A percentile compares a stretch with the other conserved stretches of the same genome.
These are phyloP conservation scores for Penelope pileata DNA, from an alignment of 2,113 vertebrate genomes.

Conservation along the genomic window DNA sequence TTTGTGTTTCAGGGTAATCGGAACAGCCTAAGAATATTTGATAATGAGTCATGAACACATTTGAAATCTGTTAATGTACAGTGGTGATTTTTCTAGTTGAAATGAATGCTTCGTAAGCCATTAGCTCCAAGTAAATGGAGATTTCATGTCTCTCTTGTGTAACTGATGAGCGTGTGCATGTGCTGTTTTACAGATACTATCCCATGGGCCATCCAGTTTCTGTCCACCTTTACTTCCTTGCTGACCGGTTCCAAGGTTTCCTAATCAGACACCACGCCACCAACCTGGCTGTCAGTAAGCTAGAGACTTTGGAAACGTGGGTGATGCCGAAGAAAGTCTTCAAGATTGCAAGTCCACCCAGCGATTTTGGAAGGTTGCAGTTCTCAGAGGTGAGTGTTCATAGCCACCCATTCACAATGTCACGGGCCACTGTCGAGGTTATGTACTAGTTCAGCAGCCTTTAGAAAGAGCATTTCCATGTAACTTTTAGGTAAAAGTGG, in stretches of 20 bases:
- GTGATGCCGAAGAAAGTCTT: slow-evolving; percentile 94
- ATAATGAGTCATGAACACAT: slow-evolving; percentile 2
- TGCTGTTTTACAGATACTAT: slow-evolving; percentile 86
- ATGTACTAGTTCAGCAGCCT: background rate
- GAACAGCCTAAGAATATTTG: slow-evolving; percentile 4
- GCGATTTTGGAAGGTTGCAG: slow-evolving; percentile 90
- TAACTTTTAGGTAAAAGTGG: background rate
- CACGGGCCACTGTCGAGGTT: background rate
- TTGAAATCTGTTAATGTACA: background rate
- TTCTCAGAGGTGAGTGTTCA: slow-evolving; percentile 86
- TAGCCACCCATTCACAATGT: background rate
- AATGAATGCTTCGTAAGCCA: background rate
- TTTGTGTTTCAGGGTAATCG: background rate
- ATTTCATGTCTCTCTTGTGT: background rate
- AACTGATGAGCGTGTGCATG: background rate
- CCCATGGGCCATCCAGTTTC: slow-evolving; percentile 94
- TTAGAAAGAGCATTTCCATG: background rate
- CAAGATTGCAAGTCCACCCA: slow-evolving; percentile 86
- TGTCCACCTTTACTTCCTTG: slow-evolving; percentile 94
- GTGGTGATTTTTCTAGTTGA: background rate
- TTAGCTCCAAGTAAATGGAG: background rate
- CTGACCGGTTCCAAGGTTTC: slow-evolving; percentile 97
- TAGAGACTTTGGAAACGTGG: slow-evolving; percentile 97
- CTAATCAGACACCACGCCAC: slow-evolving; percentile 92
- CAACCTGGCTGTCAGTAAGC: slow-evolving; percentile 94